Evolutionary conservation across 2,888 invertebrate genomes (phyloP), one percentile per base, ranked within the genome.

Genomic region (Euclidia mi): DNA sequence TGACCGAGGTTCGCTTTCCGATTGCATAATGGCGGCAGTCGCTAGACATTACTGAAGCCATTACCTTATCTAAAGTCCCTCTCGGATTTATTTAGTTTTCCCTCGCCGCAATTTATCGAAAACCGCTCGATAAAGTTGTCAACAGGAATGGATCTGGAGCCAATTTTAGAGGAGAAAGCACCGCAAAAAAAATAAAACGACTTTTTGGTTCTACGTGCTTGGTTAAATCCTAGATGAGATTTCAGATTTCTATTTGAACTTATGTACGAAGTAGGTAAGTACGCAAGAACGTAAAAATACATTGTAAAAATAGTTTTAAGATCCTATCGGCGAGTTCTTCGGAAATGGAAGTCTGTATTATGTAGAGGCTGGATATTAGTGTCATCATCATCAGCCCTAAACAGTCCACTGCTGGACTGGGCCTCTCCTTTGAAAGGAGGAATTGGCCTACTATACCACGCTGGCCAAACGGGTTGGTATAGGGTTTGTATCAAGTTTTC

Each of bases 41-140:
- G 84, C 88, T 84, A 92, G 91, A 91, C 94, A 93, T 93, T 93
- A 93, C 92, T 87, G 89, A 86, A 90, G 85, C 94, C 93, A 94
- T 94, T 94, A 94, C 94, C 94, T 94, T 94, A 94, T 94, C 94
- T 94, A 91, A 94, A 94, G 94, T 91, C 93, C 91, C 89, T 92
- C 91, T 91, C 88, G 93, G 93, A 94, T 94, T 94, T 93, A 94
- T 94, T 94, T 94, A 94, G 93, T 93, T 92, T 94, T 93, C 92
- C 92, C 91, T 91, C 89, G 90, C 92, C 92, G 92, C 93, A 92
- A 93, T 93, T 94, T 94, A 94, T 94, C 93, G 94, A 92, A 93
- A 92, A 92, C 89, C 92, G 91, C 88, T 94, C 93, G 94, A 94
- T 94, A 94, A 94, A 92, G 90, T 94, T 94, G 93, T 94, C 94